A percentile compares a stretch with the other conserved stretches of the same genome.
phyloP scores from a whole-genome alignment of 2,888 invertebrate species.

The Cephus pulcher region DNA sequence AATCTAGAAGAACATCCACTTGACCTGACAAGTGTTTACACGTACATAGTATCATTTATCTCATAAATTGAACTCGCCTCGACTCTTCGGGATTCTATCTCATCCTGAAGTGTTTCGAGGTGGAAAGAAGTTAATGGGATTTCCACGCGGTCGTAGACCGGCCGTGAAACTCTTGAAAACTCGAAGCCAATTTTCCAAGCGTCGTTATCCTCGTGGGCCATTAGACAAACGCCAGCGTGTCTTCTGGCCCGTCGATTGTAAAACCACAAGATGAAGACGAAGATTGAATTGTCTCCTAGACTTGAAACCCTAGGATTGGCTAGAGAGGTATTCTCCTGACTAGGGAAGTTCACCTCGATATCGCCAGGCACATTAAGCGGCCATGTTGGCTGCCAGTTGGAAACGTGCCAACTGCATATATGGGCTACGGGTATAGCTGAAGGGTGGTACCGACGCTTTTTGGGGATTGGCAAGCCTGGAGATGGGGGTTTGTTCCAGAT shows the following conservation, averaged over 20 bases:
- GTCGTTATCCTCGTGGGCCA: background rate
- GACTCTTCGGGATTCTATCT: background rate
- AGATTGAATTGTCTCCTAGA: background rate
- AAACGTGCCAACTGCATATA: conserved; percentile 18
- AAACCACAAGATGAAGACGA: background rate
- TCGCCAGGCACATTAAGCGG: conserved; percentile 4
- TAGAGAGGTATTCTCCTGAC: background rate
- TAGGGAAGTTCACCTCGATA: background rate
- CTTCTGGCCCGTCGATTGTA: background rate
- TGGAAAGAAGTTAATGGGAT: background rate
- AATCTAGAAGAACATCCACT: background rate
- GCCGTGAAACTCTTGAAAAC: background rate
- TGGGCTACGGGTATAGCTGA: background rate
- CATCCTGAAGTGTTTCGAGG: background rate
- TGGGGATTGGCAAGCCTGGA: background rate
- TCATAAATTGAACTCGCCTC: background rate
- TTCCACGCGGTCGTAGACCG: background rate
- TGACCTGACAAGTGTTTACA: background rate
- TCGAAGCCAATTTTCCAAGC: background rate
- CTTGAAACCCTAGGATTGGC: background rate
- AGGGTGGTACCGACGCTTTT: background rate
- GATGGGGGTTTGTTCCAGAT: conserved; percentile 28
- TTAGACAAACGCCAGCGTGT: background rate
- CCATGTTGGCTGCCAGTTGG: conserved; percentile 28
- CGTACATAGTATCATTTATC: background rate